Evolutionary conservation across 2,797 vertebrate genomes (phyloP), one percentile per base, ranked within the genome.

Genomic region (Lacerta viridis): DNA sequence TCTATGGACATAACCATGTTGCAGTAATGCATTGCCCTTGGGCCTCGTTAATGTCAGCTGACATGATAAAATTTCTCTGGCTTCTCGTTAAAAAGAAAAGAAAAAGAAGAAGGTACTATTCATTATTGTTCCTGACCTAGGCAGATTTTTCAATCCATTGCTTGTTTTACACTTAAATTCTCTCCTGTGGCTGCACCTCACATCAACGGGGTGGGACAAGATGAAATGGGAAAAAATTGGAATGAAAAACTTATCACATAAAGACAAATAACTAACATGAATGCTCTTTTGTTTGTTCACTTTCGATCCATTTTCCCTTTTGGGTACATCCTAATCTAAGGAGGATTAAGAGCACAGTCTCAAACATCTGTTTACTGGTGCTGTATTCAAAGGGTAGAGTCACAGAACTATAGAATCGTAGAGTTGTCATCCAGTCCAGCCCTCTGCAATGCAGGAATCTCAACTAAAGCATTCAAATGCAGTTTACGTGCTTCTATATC

Each of bases 1-100:
- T 85, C 74, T 77, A 72, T 82, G 33, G 72, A 88, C 83, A 87
- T 88, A 90, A 81, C 81, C 86, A 77, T 72, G 78, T 85, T 90
- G 72, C 83, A 85, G 46, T 84, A 81, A 89, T 91, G 83, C 85
- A 80, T 69, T 89, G 83, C 90, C 79, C 87, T 39, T 78, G 83
- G 83, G 87, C n/a, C 75, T 84, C 27, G 39, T 89, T 89, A 89
- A 86, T 79, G 59, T 50, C 86, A 78, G 55, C 74, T 69, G 86
- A 81, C 74, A 8, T 46, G 5, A 0, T 2, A n/a, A 59, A 87
- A 64, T 88, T 80, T 85, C 76, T 86, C 43, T 1, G 0, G 43
- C 61, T 15, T 27, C 77, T 81, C 77, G 18, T 86, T 39, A 17
- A 18, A 69, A n/a, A 41, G 5, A 41, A 41, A 4, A 41, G 39